Base-by-base conservation (phyloP, 2,113 vertebrate genomes). In the Thomomys bottae region DNA sequence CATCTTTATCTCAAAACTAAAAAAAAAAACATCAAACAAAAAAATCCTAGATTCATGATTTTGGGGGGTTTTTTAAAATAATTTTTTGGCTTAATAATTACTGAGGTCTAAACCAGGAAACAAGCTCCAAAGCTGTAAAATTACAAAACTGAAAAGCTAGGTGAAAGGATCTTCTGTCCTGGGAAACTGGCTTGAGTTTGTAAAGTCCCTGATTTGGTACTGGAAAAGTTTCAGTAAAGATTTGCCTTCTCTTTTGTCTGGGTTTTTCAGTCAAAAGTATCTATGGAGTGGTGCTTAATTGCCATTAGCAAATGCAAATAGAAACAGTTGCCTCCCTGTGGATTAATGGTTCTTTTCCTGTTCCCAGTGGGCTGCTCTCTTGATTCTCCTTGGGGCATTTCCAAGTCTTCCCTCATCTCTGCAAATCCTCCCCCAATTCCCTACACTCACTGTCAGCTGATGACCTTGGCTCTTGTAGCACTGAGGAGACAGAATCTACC, bases 221-320 rank as follows among this genome's bases (percentile, higher is more conserved):
- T 45, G 42, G 84, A 89, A 72, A 79, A 72, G 11, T 79, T 82
- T 75, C 28, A 85, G 54, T 67, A 71, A 36, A 80, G 34, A 40
- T 26, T 87, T 14, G 11, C 72, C 36, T 11, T 14, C 49, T n/a
- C 40, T 42, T 86, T 93, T 82, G 72, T 82, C 71, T 45, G 76
- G 7, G 7, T 94, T 49, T 57, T 92, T 68, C 49, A 36, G 87
- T 23, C 73, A 79, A 84, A 84, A 24, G 6, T 32, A 6, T 68
- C 70, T 68, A 1, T 30, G 21, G 34, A 78, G 34, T 63, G 49
- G 34, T 63, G 49, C 42, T 24, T 90, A 88, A 83, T 68, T 72
- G 75, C 85, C 88, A 5, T 80, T 83, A 88, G 61, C 11, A 57
- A 94, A 90, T 18, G 36, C 70, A 89, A 66, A 84, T 21, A 49